Base-by-base conservation (phyloP, 2,797 vertebrate species). In the Stomatorhinus walkeri region DNA sequence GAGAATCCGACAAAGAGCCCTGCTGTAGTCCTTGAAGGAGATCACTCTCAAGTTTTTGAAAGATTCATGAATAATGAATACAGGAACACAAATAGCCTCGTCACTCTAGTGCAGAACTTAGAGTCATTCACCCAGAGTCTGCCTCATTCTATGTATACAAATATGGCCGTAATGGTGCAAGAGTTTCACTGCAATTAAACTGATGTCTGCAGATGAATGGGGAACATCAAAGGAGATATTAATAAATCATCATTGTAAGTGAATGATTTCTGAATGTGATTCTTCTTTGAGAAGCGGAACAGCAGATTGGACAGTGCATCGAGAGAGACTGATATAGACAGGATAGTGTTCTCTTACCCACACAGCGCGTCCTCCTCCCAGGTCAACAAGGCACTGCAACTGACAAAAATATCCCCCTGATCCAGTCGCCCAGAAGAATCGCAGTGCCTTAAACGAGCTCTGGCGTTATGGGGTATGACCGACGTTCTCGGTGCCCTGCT, bases 21-120 rank as follows among this genome's bases (percentile, higher is more conserved):
- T 49, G 83, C 22, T 10, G 19, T 14, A 85, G 83, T 85, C 83
- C n/a, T 32, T 85, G 49, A 32, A 12, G 46, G 46, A 24, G 46
- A 51, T 28, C 24, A 32, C 43, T 49, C 46, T 48, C 49, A 85
- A 85, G 22, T 28, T 32, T 85, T 52, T 14, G 4, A 51, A 85
- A 28, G 49, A 85, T 28, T 52, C 22, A 28, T 85, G 83, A 85
- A 85, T 85, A 85, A 24, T 84, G n/a, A 85, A 85, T 85, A 85
- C 22, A 22, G 48, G 43, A 51, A 6, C 46, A 52, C 22, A 51
- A 48, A 85, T 79, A 79, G 36, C 72, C 72, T 43, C 36, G 2
- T 79, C 72, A n/a, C 36, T 51, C 49, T 85, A 2, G 4, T 19
- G 83, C 83, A 52, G n/a, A 28, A 51, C 28, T 85, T 85, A 51